Evolutionary conservation across 2,888 invertebrate genomes (phyloP), one percentile per base, ranked within the genome.

Genomic region (Ormyrus pomaceus): DNA sequence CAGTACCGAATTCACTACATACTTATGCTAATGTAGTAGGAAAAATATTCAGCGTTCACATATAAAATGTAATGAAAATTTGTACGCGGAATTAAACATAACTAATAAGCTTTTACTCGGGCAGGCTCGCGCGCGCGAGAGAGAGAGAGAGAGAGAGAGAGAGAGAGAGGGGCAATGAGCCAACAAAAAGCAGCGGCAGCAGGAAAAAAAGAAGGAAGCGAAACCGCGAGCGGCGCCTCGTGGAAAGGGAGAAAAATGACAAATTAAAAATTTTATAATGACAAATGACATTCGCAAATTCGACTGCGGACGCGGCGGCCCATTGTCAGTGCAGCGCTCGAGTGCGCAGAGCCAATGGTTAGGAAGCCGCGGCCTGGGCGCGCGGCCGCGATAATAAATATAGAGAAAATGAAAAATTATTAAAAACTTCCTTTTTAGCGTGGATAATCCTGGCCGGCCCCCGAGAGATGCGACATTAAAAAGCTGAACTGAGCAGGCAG

Each of bases 361-460:
- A 79, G 45, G 76, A 46, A 61, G 55, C 64, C 6, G 19, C 48
- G 64, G 48, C 64, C 48, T 53, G 55, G 55, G 10, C 34, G 55
- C 77, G 74, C 65, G 56, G 51, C 88, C 87, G 87, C 88, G 89
- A 90, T 90, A 90, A 90, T 90, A 90, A 90, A 90, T 90, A 90
- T 89, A 89, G 90, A 89, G 90, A 90, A 90, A 90, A 90, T 90
- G 90, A 90, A 90, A 90, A 90, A 90, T 90, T 90, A 90, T 90
- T 89, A 90, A 90, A 90, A 90, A 90, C 90, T 90, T 90, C 89
- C 90, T 90, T 90, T 90, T 90, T 90, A 89, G 88, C 89, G 89
- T 88, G 34, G 88, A 89, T 90, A 90, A 90, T 90, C 89, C 90
- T 88, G 87, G 88, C 86, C 88, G 74, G 70, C 87, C 88, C 87